A percentile compares a stretch with the other conserved stretches of the same genome.
phyloP scores from a whole-genome alignment of 2,888 invertebrate genomes.

The Sesia bembeciformis region DNA sequence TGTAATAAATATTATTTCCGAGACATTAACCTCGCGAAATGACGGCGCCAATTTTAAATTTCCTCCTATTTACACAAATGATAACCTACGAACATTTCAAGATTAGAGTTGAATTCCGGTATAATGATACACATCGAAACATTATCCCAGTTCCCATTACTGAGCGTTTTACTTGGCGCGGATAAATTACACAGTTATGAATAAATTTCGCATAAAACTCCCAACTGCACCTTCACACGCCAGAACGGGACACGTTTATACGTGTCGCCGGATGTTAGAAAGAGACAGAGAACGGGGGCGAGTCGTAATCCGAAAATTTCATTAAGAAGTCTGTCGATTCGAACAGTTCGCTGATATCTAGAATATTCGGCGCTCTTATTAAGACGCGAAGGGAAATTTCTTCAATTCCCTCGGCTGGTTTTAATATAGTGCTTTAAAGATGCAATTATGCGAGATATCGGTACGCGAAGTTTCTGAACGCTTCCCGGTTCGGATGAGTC shows the following conservation, averaged over 20 bases:
- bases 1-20: not conserved
- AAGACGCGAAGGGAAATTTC: conserved; percentile 52
- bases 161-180: conserved; percentile 59
- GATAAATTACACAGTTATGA: conserved; percentile 75
- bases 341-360: conserved; percentile 64
- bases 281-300: conserved; percentile 26
- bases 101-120: conserved; percentile 57
- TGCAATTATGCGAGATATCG: conserved; percentile 43
- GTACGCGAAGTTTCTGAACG: conserved; percentile 16
- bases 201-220: conserved; percentile 75
- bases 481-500: conserved; percentile 25
- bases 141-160: conserved; percentile 56
- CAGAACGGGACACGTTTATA: conserved; percentile 39
- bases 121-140: conserved; percentile 58
- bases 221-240: conserved; percentile 66
- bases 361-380: conserved; percentile 62
- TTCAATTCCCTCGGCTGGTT: conserved; percentile 47
- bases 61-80: conserved; percentile 39
- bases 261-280: conserved; percentile 17
- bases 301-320: conserved; percentile 72
- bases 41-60: conserved; percentile 18
- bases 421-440: conserved; percentile 48
- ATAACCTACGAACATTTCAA: conserved; percentile 47
- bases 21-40: not conserved
- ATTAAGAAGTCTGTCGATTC: conserved; percentile 68